Evolutionary conservation across 2,797 vertebrate genomes (phyloP).

Genomic region (Notoglanidium macrostoma): DNA sequence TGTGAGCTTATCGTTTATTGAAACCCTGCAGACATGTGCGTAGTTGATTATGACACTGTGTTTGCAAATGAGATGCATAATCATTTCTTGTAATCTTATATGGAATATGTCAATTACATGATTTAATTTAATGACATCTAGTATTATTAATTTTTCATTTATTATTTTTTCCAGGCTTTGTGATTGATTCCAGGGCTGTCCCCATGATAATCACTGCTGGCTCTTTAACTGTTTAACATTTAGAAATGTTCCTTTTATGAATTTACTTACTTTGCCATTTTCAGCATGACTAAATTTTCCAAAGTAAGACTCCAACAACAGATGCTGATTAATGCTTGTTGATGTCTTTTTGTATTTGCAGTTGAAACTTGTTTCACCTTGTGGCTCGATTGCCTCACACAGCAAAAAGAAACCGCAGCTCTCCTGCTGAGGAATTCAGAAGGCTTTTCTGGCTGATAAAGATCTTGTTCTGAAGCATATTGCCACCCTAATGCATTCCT

Average conservation of each 20-base stretch:
- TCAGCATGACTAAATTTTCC: slow-evolving; percentile 17
- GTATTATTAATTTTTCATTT: slow-evolving; percentile 3
- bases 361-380: slow-evolving; percentile 28
- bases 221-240: neutral
- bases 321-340: slow-evolving; percentile 19
- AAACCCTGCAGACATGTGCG: neutral
- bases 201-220: slow-evolving; percentile 10
- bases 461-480: slow-evolving; percentile 68
- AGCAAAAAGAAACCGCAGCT: slow-evolving; percentile 35
- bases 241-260: neutral
- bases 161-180: neutral
- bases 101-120: neutral
- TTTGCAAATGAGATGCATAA: slow-evolving; percentile 1
- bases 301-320: slow-evolving; percentile 1
- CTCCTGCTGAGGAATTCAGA: slow-evolving; percentile 55
- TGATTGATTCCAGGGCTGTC: neutral
- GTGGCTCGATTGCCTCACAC: slow-evolving; percentile 28
- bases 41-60: neutral
- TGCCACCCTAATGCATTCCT: slow-evolving; percentile 65
- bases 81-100: slow-evolving; percentile 7
- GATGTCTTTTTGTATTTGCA: slow-evolving; percentile 26
- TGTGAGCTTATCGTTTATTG: neutral
- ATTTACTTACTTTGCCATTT: slow-evolving; percentile 16
- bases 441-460: slow-evolving; percentile 61
- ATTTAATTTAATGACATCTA: slow-evolving; percentile 27